A percentile compares a stretch with the other conserved stretches of the same genome.
phyloP scores from a whole-genome alignment of 2,113 vertebrate genomes.

The Mola mola region DNA sequence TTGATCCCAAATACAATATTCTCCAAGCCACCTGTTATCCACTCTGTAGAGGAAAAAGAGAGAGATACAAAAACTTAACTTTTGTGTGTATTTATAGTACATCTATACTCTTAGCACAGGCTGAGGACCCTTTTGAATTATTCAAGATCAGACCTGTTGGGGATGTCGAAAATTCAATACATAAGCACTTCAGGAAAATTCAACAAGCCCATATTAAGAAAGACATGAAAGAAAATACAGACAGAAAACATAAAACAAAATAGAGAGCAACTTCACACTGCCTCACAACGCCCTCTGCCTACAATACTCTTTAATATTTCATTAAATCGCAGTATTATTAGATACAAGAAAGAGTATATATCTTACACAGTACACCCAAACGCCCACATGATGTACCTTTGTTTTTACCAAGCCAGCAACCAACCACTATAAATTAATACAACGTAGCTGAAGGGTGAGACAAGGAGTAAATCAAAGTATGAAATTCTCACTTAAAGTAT shows the following conservation, averaged over 20 bases:
- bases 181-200: slow-evolving; percentile 73
- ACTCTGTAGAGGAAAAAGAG: slow-evolving; percentile 57
- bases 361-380: neutral
- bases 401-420: slow-evolving; percentile 17
- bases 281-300: neutral
- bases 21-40: slow-evolving; percentile 65
- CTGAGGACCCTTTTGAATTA: slow-evolving; percentile 61
- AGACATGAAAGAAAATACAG: slow-evolving; percentile 43
- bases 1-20: slow-evolving; percentile 42
- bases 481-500: slow-evolving; percentile 30
- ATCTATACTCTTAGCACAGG: slow-evolving; percentile 39
- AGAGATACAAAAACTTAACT: slow-evolving; percentile 51
- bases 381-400: slow-evolving; percentile 3
- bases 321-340: slow-evolving; percentile 26
- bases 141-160: slow-evolving; percentile 69
- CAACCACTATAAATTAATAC: slow-evolving; percentile 18
- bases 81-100: slow-evolving; percentile 53
- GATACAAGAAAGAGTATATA: slow-evolving; percentile 1
- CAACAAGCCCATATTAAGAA: slow-evolving; percentile 21
- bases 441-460: slow-evolving; percentile 2
- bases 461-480: slow-evolving; percentile 15
- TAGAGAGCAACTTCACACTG: slow-evolving; percentile 35
- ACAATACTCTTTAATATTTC: slow-evolving; percentile 44
- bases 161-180: slow-evolving; percentile 61
- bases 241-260: slow-evolving; percentile 33